Base-by-base conservation (phyloP, 53 echinoderm and acorn worm genomes). In the Paelopatides confundens region DNA sequence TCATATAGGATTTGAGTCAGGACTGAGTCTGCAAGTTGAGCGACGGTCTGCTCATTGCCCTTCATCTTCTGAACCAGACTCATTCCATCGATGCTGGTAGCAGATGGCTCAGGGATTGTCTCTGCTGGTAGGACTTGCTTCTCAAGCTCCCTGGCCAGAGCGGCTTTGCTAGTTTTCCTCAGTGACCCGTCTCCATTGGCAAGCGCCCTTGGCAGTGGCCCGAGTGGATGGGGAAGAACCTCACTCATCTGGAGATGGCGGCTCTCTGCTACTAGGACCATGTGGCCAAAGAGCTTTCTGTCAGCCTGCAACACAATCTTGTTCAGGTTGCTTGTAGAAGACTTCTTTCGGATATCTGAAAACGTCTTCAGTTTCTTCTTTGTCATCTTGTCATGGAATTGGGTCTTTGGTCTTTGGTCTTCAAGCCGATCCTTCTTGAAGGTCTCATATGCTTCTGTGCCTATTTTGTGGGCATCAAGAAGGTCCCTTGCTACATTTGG, bases 231-330 rank as follows among this genome's bases (percentile, higher is more conserved):
- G 9, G 69, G 8, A 17, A 86, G 39, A 24, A 53, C 71, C 0
- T 86, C 66, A 5, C 28, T 24, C 66, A 66, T 66, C 3, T 5
- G 3, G 28, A 66, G 31, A 34, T 66, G 4, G 26, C 74, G n/a
- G 21, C 35, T 76, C 70, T 69, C 10, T 46, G 82, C 82, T 65
- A 89, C 46, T 4, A 88, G 65, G n/a, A 88, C 34, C 82, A 88
- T 88, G 68, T 34, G 54, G n/a, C 90, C 90, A 39, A 85, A 90
- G 3, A 85, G 63, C 14, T 76, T 85, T 17, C 48, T 33, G 76
- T 90, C 90, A 37, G 90, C 90, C 64, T 85, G 85, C 4, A 90
- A 76, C 38, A 90, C 54, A 17, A 43, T 71, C 50, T 74, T 46
- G 52, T 13, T 18, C 7, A 85, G 27, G 46, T 85, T 23, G 32